Evolutionary conservation across 1,140 invertebrate genomes (phyloP).

Genomic region (Solen grandis): DNA sequence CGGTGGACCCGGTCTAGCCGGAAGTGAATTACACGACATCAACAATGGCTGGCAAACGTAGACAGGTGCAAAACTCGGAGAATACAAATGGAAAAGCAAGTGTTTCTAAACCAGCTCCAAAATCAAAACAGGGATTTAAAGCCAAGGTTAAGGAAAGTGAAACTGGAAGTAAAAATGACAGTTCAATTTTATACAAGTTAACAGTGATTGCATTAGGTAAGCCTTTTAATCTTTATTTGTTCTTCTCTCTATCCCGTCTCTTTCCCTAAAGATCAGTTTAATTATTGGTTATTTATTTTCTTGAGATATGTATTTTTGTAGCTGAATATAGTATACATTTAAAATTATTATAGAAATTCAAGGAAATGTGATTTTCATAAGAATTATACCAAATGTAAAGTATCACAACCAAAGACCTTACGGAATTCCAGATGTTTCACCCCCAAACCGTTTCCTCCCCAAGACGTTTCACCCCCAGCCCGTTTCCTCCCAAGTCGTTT

Average conservation of each 20-base stretch:
- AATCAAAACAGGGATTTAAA: slow-evolving; percentile 16
- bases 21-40: slow-evolving; percentile 55
- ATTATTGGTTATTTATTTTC: no score
- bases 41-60: slow-evolving; percentile 60
- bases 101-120: slow-evolving; percentile 14
- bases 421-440: no score
- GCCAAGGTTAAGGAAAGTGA: slow-evolving; percentile 28
- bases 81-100: slow-evolving; percentile 53
- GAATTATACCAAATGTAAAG: no score
- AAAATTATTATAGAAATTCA: no score
- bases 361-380: no score
- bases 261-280: no score
- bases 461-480: no score
- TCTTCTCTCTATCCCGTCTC: slow-evolving; percentile 51
- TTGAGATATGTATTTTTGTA: no score
- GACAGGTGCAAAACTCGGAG: slow-evolving; percentile 50
- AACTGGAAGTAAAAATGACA: slow-evolving; percentile 28
- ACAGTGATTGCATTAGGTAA: slow-evolving; percentile 42
- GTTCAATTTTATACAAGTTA: slow-evolving; percentile 43
- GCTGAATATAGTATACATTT: no score
- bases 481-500: no score
- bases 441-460: no score
- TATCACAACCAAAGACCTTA: no score
- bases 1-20: background rate
- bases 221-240: slow-evolving; percentile 10